A percentile compares a stretch with the other conserved stretches of the same genome.
phyloP scores from a whole-genome alignment of 2,888 invertebrate species.

The Alentia gelatinosa region DNA sequence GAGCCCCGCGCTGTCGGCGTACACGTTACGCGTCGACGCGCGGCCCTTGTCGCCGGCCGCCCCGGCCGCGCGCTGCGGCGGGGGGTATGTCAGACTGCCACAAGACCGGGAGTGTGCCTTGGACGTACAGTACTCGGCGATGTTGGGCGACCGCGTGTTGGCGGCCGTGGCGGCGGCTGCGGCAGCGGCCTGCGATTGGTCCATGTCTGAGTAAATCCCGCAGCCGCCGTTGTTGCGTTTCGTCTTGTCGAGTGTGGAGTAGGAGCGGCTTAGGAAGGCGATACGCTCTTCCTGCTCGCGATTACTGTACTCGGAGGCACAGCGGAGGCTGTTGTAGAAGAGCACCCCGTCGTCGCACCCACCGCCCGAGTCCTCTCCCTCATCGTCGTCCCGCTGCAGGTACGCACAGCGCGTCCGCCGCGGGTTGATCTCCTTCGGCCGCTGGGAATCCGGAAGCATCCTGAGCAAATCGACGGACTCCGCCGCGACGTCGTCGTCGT shows the following conservation, averaged over 20 bases:
- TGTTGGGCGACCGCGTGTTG: not conserved
- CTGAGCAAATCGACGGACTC: conserved; percentile 47
- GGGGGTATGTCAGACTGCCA: conserved; percentile 49
- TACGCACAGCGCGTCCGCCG: conserved; percentile 29
- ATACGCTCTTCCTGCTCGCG: conserved; percentile 50
- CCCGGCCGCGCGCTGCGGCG: not conserved
- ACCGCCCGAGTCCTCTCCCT: conserved; percentile 22
- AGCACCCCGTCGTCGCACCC: conserved; percentile 48
- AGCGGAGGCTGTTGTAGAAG: conserved; percentile 48
- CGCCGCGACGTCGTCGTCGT: not conserved
- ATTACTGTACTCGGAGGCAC: conserved; percentile 49
- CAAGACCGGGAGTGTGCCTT: conserved; percentile 54
- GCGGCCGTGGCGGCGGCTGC: too few relatives aligned
- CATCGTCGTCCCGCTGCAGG: conserved; percentile 30
- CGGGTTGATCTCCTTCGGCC: conserved; percentile 44
- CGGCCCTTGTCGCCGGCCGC: not conserved
- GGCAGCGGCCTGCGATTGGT: not conserved
- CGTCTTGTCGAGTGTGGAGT: conserved; percentile 26
- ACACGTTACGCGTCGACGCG: conserved; percentile 36
- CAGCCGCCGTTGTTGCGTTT: conserved; percentile 46
- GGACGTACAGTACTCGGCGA: conserved; percentile 56
- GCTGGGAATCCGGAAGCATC: conserved; percentile 53
- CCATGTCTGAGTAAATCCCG: conserved; percentile 25
- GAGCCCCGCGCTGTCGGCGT: not conserved
- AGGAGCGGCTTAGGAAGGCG: conserved; percentile 51